Evolutionary conservation across 2,113 vertebrate genomes (phyloP), one percentile per base, ranked within the genome.

Genomic region (Polyodon spathula): DNA sequence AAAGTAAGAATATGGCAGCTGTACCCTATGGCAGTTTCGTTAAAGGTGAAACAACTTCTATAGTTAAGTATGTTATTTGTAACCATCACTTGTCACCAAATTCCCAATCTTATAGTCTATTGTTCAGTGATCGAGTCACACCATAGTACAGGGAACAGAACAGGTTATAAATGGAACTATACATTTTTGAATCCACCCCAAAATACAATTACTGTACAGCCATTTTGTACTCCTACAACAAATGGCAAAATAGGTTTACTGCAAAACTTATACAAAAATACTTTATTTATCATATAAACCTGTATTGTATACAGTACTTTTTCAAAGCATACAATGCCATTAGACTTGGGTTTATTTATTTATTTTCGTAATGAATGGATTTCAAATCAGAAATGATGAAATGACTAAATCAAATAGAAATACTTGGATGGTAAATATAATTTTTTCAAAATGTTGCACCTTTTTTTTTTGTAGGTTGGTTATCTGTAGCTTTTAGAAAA

Each of bases 281-380:
- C 14, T 76, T 76, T 73, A 76, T 76, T 76, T 76, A 63, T 65
- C 27, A 73, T 73, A 76, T 72, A 76, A 76, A 76, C 72, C 61
- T 69, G 73, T 69, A 76, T 72, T 67, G 69, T 65, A 70, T 75
- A 82, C 71, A 27, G 27, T 27, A 27, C 27, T 3, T 78, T 83
- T 75, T 75, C 72, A 77, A 77, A 77, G 75, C 75, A 77, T 68
- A 73, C 71, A 77, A 77, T 70, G 67, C 60, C 66, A 68, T 68
- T 67, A 60, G 59, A 59, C 46, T 50, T 50, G 46, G 11, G 59
- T 60, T 69, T 69, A 62, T 69, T 67, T 65, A 65, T 59, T 67
- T 42, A 44, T 42, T 43, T 37, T 42, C 59, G 37, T 39, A 52
- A 52, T 40, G 53, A 65, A 54, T 54, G 59, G 54, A 55, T 65